Evolutionary conservation across 2,113 vertebrate genomes (phyloP).

Genomic region (Centropus bengalensis): DNA sequence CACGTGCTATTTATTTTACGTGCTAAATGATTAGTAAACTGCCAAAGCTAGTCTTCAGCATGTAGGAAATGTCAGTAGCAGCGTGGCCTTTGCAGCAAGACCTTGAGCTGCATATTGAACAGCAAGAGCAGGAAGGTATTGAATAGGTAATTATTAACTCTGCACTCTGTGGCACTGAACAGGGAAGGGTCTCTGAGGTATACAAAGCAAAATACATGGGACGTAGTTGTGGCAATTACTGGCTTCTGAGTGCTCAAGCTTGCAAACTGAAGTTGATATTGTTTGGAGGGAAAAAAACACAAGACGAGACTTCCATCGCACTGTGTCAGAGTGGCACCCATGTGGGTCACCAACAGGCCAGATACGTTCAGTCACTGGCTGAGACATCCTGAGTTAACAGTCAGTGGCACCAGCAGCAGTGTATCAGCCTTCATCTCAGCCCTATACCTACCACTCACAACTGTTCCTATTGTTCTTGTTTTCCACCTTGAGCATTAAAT

Average conservation of each 20-base stretch:
- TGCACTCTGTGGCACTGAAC: neutral
- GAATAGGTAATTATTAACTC: constrained; percentile 19
- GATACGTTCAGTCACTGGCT: neutral
- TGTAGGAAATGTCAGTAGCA: constrained; percentile 29
- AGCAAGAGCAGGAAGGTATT: neutral
- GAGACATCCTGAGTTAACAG: neutral
- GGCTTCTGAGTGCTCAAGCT: neutral
- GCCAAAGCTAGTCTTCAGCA: neutral
- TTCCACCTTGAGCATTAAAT: neutral
- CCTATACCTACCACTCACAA: rapidly evolving
- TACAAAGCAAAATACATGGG: neutral
- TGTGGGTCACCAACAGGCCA: neutral
- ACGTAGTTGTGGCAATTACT: neutral
- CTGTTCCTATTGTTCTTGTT: neutral
- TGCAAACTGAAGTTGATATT: neutral
- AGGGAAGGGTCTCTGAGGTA: neutral
- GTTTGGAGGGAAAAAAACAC: neutral
- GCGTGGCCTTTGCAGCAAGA: constrained; percentile 21
- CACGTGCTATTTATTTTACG: neutral
- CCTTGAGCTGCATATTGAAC: constrained; percentile 24
- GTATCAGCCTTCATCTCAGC: neutral
- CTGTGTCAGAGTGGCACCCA: neutral
- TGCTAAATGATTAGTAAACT: neutral
- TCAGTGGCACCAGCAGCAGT: neutral
- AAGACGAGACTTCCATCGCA: neutral